Percentiles rank a stretch among this genome's conserved stretches.
phyloP scores from a whole-genome alignment of 2,888 invertebrate genomes.

The Coelinius sp. region DNA sequence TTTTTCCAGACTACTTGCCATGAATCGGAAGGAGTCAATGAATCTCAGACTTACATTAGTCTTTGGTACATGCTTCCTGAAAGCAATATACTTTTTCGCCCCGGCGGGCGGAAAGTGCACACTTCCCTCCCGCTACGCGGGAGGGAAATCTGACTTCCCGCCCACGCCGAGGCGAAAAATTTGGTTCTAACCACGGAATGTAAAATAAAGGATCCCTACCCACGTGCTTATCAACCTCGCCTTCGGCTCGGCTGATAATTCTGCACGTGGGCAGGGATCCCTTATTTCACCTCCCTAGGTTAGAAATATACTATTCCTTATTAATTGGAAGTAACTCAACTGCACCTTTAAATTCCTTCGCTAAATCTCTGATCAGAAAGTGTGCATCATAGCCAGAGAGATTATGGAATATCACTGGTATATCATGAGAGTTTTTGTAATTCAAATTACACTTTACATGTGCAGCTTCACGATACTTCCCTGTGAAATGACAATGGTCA shows the following conservation, averaged over 20 bases:
- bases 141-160: too few species aligned
- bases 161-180: too few species aligned
- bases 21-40: slow-evolving; percentile 59
- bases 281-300: too few species aligned
- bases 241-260: too few species aligned
- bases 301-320: slow-evolving; percentile 59
- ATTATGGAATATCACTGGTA: slow-evolving; percentile 55
- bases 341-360: slow-evolving; percentile 43
- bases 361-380: slow-evolving; percentile 51
- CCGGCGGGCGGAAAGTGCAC: too few species aligned
- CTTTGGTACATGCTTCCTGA: slow-evolving; percentile 45
- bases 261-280: too few species aligned
- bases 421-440: slow-evolving; percentile 42
- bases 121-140: too few species aligned
- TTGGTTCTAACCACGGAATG: too few species aligned
- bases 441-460: slow-evolving; percentile 52
- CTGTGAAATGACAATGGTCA: slow-evolving; percentile 48
- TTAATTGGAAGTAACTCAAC: slow-evolving; percentile 53
- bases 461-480: slow-evolving; percentile 47
- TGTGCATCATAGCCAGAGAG: slow-evolving; percentile 56
- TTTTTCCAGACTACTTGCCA: slow-evolving; percentile 52
- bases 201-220: too few species aligned
- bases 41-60: slow-evolving; percentile 44
- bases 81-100: slow-evolving; percentile 60
- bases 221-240: too few species aligned